Conservation (phyloP, 2,113 vertebrate species). For the Progne subis region DNA sequence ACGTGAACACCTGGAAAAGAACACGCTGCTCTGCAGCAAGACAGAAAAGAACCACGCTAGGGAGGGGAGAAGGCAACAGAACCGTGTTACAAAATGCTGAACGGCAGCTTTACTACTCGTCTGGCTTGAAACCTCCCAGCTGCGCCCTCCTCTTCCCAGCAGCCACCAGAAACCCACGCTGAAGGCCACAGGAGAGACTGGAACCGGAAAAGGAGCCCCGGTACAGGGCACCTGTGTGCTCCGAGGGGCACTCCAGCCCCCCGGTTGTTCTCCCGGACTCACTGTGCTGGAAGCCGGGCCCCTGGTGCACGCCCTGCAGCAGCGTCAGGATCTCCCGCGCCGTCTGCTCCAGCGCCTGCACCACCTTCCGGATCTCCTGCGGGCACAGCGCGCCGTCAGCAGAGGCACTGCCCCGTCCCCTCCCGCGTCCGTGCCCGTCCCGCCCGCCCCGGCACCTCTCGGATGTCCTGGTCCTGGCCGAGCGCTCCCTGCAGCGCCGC, state of each 20-base stretch:
- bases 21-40: accelerated
- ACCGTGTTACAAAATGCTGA: accelerated
- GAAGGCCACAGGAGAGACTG: too few species aligned
- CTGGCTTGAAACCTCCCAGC: background rate
- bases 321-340: constrained; percentile 95
- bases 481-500: constrained; percentile 87
- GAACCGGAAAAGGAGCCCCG: accelerated
- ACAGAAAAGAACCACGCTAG: accelerated
- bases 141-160: background rate
- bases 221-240: too few species aligned
- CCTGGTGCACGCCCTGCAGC: constrained; percentile 95
- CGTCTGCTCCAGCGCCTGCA: constrained; percentile 91
- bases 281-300: constrained; percentile 93
- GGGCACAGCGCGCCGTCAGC: background rate
- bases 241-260: accelerated
- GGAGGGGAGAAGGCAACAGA: accelerated
- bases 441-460: constrained; percentile 80
- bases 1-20: accelerated
- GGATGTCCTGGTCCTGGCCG: constrained; percentile 90
- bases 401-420: background rate
- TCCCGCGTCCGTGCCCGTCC: background rate
- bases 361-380: constrained; percentile 94
- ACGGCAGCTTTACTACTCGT: accelerated
- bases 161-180: background rate
- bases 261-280: constrained; percentile 40